These are phyloP conservation scores for Minunthozetes semirufus DNA, from an alignment of 2,888 invertebrate genomes.

Conservation along the genomic window DNA sequence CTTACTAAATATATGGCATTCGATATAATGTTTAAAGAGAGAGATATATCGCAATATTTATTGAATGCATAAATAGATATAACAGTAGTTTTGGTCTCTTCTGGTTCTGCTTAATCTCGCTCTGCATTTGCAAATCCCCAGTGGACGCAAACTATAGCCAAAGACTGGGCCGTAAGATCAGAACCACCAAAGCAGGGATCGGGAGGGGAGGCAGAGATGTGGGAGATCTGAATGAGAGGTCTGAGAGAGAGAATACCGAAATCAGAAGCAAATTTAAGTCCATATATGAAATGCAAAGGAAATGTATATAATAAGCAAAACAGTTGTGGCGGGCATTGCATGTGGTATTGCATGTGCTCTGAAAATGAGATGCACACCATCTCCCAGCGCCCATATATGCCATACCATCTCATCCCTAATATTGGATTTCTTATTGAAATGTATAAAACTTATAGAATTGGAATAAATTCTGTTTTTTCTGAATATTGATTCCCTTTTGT, in stretches of 20 bases:
- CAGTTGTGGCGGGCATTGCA: background rate
- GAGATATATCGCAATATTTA: conserved; percentile 19
- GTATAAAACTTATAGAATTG: too few relatives aligned
- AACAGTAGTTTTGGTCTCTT: conserved; percentile 17
- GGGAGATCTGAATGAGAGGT: background rate
- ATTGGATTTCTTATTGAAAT: background rate
- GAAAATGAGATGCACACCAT: conserved; percentile 1
- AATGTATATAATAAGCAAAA: conserved; percentile 19
- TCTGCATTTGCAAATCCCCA: conserved; percentile 28
- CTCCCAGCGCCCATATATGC: background rate
- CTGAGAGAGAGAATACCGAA: background rate
- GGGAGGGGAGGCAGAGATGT: conserved; percentile 4
- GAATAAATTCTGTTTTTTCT: background rate
- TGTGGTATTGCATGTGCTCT: conserved; percentile 2
- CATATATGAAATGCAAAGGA: conserved; percentile 11
- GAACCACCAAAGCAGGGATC: background rate
- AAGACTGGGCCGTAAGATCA: conserved; percentile 2
- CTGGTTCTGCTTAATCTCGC: conserved; percentile 29
- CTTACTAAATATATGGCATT: conserved; percentile 2
- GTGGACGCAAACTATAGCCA: conserved; percentile 2
- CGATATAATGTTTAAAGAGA: background rate
- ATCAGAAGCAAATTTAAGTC: conserved; percentile 24
- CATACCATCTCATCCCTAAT: background rate
- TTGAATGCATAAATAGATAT: conserved; percentile 32
- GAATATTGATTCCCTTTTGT: conserved; percentile 5